Evolutionary conservation across 2,113 vertebrate species (phyloP).

Genomic region (Cottus gobio): DNA sequence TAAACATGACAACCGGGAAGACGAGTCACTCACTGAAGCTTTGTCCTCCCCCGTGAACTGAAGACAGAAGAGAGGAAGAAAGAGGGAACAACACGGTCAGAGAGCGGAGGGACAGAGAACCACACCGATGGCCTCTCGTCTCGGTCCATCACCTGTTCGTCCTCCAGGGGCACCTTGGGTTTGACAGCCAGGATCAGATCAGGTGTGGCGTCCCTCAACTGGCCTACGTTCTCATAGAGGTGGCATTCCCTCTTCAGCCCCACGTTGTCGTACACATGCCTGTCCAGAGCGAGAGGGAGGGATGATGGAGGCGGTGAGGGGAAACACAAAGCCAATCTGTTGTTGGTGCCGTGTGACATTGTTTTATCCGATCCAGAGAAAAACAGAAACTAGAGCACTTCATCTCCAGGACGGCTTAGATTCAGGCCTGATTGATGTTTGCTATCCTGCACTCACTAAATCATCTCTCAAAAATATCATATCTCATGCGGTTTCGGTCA

Average conservation of each 20-base stretch:
- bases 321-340: conserved; percentile 19
- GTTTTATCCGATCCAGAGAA: conserved; percentile 38
- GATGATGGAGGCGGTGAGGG: background rate
- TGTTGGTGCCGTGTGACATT: conserved; percentile 32
- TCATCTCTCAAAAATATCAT: conserved; percentile 43
- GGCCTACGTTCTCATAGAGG: conserved; percentile 81
- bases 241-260: conserved; percentile 63
- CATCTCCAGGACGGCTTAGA: conserved; percentile 42
- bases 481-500: conserved; percentile 11
- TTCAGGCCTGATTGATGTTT: conserved; percentile 36
- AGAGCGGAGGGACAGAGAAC: conserved; percentile 1
- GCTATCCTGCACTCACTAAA: conserved; percentile 21
- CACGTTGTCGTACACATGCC: conserved; percentile 80
- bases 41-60: conserved; percentile 75
- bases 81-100: conserved; percentile 36
- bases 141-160: conserved; percentile 70
- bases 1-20: conserved; percentile 62
- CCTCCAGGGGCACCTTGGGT: conserved; percentile 77
- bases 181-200: conserved; percentile 89
- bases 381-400: conserved; percentile 40
- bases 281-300: conserved; percentile 42
- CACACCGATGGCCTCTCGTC: conserved; percentile 1
- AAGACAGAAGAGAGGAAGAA: conserved; percentile 31
- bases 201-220: conserved; percentile 84
- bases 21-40: conserved; percentile 77